Conservation (phyloP, 2,888 invertebrate species). For the Limnephilus lunatus region DNA sequence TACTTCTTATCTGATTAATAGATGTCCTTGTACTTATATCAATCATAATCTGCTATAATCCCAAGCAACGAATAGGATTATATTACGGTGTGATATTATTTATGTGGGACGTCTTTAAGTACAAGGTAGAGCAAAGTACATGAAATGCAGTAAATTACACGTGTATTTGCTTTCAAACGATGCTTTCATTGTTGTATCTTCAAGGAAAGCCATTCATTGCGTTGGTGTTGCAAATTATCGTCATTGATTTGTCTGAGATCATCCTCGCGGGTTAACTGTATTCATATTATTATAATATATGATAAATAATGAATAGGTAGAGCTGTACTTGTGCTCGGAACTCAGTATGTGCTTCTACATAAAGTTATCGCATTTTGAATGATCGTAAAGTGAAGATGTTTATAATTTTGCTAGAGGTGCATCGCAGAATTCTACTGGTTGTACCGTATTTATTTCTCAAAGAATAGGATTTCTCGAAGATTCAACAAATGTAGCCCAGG, state of each 20-base stretch:
- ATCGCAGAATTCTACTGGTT: neutral
- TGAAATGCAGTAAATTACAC: neutral
- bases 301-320: neutral
- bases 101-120: neutral
- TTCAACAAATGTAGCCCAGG: too few relatives aligned
- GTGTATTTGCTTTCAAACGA: constrained; percentile 2
- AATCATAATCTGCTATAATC: neutral
- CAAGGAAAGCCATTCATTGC: neutral
- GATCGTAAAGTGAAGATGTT: neutral
- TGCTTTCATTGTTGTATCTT: neutral
- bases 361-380: neutral
- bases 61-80: neutral
- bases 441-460: neutral
- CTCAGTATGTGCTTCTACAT: neutral
- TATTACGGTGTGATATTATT: neutral
- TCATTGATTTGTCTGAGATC: neutral
- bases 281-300: neutral
- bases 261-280: neutral
- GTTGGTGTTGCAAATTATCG: neutral
- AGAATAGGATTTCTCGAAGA: too few relatives aligned
- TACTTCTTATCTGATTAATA: neutral
- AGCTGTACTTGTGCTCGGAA: neutral
- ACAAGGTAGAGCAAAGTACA: neutral
- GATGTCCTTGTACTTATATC: neutral
- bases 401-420: neutral